Conservation (phyloP, 2,888 invertebrate species). For the Himalopsyche tibetana region DNA sequence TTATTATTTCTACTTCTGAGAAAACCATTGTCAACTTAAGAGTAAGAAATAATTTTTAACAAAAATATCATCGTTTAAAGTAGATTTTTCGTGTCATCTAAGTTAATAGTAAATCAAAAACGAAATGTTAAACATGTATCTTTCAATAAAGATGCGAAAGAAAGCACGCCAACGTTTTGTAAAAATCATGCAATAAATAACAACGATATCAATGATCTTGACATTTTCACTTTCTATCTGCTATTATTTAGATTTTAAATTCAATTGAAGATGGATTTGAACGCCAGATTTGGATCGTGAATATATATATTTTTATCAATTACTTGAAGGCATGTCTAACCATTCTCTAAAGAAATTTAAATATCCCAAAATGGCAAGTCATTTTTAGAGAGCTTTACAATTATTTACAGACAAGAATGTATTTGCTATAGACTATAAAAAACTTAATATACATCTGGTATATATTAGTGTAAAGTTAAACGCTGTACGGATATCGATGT, state of each 20-base stretch:
- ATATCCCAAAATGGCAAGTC: not conserved
- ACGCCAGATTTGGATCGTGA: constrained; percentile 3
- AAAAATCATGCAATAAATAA: constrained; percentile 26
- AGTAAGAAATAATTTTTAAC: too few relatives aligned
- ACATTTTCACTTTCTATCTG: constrained; percentile 19
- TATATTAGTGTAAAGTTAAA: too few relatives aligned
- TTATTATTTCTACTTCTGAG: too few relatives aligned
- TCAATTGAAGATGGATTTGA: constrained; percentile 13
- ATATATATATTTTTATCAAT: not conserved
- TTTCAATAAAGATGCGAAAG: not conserved
- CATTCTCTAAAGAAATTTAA: not conserved
- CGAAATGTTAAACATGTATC: not conserved
- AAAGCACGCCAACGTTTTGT: not conserved
- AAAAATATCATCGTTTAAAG: too few relatives aligned
- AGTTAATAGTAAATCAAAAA: too few relatives aligned
- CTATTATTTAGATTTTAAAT: not conserved
- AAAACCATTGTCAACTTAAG: too few relatives aligned
- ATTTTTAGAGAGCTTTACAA: not conserved
- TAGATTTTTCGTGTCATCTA: too few relatives aligned
- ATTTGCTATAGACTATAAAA: too few relatives aligned
- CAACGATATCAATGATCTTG: constrained; percentile 12
- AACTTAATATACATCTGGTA: too few relatives aligned
- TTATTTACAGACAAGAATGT: too few relatives aligned
- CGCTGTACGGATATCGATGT: too few relatives aligned
- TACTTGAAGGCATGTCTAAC: not conserved